Base-by-base conservation (phyloP, 2,888 invertebrate species). In the Brenthis hecate region DNA sequence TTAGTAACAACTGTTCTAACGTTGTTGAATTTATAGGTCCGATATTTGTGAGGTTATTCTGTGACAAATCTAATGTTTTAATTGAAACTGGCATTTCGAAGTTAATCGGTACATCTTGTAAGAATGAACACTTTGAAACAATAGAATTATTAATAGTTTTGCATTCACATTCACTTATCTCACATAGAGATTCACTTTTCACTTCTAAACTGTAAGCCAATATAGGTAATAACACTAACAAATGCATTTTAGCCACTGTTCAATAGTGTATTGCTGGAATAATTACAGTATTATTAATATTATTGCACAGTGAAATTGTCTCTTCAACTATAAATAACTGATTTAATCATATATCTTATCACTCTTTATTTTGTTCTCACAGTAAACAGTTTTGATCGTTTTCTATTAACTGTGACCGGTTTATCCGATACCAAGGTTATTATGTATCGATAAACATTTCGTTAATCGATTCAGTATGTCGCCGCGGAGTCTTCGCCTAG, bases 21-120 rank as follows among this genome's bases (percentile, higher is more conserved):
- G 84, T 81, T 6, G 74, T 73, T 0, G 89, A 90, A 14, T 73
- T 72, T 0, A 89, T 72, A 51, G 87, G 69, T 8, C 68, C 71
- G n/a, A 91, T 62, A 13, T 66, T 63, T 28, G 82, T 80, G 56
- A 91, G 75, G 68, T 87, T 84, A 71, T 81, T 87, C 8, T 80
- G 80, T 13, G 90, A 88, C 43, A 90, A 77, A 78, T 89, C 88
- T 54, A 92, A 72, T 2, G 81, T 79, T 55, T 81, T 76, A 19
- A 83, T 79, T 19, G 75, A 72, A 63, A 72, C 76, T 0, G 91
- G 89, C 8, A 90, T 62, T 0, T 76, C 85, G 77, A 2, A 8
- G 32, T 56, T 70, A 56, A n/a, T 66, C 6, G 69, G 56, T 23
- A 72, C 57, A n/a, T 56, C 57, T n/a, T 65, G 61, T 62, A 66